Conservation (phyloP, 1,140 invertebrate genomes). For the Agrilus planipennis region DNA sequence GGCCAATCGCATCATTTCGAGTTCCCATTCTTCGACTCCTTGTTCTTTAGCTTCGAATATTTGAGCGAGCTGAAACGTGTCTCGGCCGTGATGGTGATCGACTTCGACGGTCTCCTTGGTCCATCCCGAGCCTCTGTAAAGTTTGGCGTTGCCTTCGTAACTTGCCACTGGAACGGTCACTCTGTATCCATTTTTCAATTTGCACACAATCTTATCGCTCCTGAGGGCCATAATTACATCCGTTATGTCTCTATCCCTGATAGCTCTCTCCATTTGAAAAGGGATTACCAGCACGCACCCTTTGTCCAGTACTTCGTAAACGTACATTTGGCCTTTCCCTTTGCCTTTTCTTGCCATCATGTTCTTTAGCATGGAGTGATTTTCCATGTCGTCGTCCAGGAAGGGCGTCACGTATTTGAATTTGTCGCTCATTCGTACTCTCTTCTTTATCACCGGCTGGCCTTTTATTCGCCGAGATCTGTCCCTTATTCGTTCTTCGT, state of each 20-base stretch:
- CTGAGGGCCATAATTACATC: constrained; percentile 64
- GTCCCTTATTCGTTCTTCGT: constrained; percentile 26
- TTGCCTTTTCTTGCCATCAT: constrained; percentile 41
- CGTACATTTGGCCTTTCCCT: constrained; percentile 25
- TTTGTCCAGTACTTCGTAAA: constrained; percentile 56
- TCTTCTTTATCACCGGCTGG: constrained; percentile 43
- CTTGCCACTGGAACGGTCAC: constrained; percentile 56
- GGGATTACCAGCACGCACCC: constrained; percentile 62
- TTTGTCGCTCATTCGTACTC: constrained; percentile 46
- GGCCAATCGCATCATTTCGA: constrained; percentile 30
- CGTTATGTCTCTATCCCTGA: constrained; percentile 60
- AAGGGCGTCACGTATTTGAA: constrained; percentile 50
- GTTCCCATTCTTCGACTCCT: constrained; percentile 45
- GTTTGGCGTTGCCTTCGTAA: constrained; percentile 43
- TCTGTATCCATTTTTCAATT: constrained; percentile 54
- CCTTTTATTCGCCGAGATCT: constrained; percentile 39
- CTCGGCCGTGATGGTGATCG: constrained; percentile 41
- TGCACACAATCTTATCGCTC: constrained; percentile 56
- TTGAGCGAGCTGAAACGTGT: constrained; percentile 49
- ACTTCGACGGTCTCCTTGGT: constrained; percentile 46
- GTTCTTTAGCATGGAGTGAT: constrained; percentile 43
- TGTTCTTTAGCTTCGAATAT: constrained; percentile 67
- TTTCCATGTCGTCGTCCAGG: constrained; percentile 52
- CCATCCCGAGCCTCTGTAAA: constrained; percentile 51
- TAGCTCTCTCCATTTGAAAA: constrained; percentile 58